Percentiles rank a stretch among this genome's conserved stretches.
Conservation (phyloP, 2,797 vertebrate genomes). For the Allobates femoralis region DNA sequence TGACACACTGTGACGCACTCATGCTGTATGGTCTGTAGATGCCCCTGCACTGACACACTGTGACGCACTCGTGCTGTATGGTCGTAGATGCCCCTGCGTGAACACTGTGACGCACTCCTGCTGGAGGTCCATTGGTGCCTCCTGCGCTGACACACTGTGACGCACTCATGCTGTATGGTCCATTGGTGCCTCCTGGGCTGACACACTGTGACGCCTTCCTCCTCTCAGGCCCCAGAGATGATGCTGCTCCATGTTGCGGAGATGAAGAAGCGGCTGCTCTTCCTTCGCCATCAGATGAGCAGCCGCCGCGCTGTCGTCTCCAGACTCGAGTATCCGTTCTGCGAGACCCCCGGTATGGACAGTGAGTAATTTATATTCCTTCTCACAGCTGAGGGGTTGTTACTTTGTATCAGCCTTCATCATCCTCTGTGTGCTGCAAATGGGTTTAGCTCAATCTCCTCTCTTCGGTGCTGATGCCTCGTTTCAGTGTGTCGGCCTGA, state of each 20-base stretch:
- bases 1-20: too few species aligned
- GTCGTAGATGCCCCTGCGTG: not conserved
- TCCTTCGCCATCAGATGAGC: slow-evolving; percentile 72
- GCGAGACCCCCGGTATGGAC: slow-evolving; percentile 73
- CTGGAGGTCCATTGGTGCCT: too few species aligned
- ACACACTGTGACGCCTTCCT: too few species aligned
- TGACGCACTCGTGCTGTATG: too few species aligned
- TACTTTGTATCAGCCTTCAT: not conserved
- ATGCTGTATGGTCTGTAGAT: too few species aligned
- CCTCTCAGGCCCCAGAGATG: slow-evolving; percentile 77
- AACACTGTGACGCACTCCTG: too few species aligned
- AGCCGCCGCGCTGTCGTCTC: slow-evolving; percentile 69
- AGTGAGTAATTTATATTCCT: slow-evolving; percentile 66
- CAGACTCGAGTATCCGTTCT: slow-evolving; percentile 69
- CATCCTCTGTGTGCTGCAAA: not conserved
- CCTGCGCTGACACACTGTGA: too few species aligned
- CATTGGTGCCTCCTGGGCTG: too few species aligned
- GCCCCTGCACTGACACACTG: not conserved
- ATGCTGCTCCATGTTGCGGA: slow-evolving; percentile 70
- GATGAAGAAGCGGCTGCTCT: slow-evolving; percentile 73
- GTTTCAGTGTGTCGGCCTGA: not conserved
- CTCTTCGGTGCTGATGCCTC: too few species aligned
- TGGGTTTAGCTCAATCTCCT: too few species aligned
- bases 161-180: too few species aligned
- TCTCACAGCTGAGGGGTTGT: not conserved